Percentiles rank a stretch among this genome's conserved stretches.
These are phyloP conservation scores for Coenonympha glycerion DNA, from an alignment of 2,888 invertebrate species.

Conservation along the genomic window DNA sequence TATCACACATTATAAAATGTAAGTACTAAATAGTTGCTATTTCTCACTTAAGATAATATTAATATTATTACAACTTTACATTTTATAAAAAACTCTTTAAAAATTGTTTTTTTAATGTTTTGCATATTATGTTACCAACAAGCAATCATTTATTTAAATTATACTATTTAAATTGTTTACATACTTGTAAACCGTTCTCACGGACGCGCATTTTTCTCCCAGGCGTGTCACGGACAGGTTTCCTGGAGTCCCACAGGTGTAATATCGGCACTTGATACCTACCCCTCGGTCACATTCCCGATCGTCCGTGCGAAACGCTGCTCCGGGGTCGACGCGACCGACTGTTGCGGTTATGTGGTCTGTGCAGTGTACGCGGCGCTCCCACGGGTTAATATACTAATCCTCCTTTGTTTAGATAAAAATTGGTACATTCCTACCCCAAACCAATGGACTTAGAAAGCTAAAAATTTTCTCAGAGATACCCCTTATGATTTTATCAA, in stretches of 20 bases:
- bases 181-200: background rate
- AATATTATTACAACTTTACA: no score
- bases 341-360: constrained; percentile 22
- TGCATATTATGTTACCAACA: no score
- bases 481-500: no score
- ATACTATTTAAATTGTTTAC: background rate
- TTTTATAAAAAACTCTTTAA: no score
- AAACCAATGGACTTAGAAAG: no score
- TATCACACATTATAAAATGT: no score
- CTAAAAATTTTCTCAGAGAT: no score
- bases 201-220: constrained; percentile 1
- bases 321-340: constrained; percentile 17
- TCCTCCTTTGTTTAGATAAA: constrained; percentile 17
- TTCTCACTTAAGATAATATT: no score
- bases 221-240: constrained; percentile 9
- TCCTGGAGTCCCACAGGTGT: constrained; percentile 32
- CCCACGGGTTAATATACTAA: constrained; percentile 34
- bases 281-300: constrained; percentile 27
- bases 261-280: constrained; percentile 5
- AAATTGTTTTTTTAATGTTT: no score
- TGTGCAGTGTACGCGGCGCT: constrained; percentile 21
- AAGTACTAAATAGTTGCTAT: no score
- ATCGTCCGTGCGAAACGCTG: constrained; percentile 25
- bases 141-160: background rate
- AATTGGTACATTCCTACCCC: background rate